These are phyloP conservation scores for Seriola quinqueradiata DNA, from an alignment of 2,113 vertebrate species.

Conservation along the genomic window DNA sequence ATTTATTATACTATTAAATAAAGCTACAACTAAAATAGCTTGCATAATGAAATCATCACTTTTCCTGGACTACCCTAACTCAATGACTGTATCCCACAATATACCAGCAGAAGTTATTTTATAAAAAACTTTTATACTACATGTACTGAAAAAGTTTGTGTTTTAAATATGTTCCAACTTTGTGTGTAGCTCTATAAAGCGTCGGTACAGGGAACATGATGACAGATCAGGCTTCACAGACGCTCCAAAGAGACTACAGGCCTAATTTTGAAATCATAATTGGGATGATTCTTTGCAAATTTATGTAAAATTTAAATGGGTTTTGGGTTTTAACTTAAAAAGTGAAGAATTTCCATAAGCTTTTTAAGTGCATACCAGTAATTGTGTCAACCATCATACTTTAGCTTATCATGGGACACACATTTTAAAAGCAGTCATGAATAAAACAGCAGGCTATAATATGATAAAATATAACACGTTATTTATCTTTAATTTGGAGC, in stretches of 20 bases:
- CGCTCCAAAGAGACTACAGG: neutral
- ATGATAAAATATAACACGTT: neutral
- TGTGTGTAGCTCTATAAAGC: neutral
- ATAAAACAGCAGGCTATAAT: conserved; percentile 22
- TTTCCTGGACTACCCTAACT: neutral
- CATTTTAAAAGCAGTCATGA: conserved; percentile 52
- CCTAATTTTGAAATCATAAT: neutral
- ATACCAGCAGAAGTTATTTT: neutral
- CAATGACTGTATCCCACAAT: neutral
- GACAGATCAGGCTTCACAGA: neutral
- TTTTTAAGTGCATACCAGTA: neutral
- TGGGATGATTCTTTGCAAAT: neutral
- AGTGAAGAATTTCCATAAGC: neutral
- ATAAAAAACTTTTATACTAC: neutral
- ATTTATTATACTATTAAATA: neutral
- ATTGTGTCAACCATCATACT: conserved; percentile 13
- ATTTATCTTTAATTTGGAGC: conserved; percentile 18
- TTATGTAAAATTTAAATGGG: neutral
- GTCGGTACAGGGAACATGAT: neutral
- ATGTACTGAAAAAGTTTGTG: neutral
- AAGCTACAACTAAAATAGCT: neutral
- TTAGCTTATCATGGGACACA: conserved; percentile 10
- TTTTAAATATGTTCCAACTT: neutral
- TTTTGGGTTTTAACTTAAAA: neutral
- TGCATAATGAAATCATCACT: neutral